Evolutionary conservation across 2,113 vertebrate species (phyloP), one percentile per base, ranked within the genome.

Genomic region (Ovibos moschatus): DNA sequence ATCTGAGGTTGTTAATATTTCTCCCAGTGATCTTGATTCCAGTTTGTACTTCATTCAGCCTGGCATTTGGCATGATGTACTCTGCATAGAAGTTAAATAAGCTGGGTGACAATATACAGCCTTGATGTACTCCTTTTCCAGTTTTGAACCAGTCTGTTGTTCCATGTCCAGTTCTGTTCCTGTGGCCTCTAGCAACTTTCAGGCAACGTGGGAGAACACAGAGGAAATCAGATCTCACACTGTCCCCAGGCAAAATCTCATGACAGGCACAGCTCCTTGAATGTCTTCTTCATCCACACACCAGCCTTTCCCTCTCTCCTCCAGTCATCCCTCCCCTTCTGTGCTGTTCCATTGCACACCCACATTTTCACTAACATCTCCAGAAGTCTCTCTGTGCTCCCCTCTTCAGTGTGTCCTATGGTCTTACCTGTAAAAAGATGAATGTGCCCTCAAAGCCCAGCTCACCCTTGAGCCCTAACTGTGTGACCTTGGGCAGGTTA

Each of bases 181-280:
- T 57, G 10, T 89, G 83, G 79, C 91, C 89, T 90, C 87, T 0
- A 9, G 89, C 87, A 91, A 89, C 60, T 89, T 94, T 84, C 60
- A 87, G 88, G 85, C 87, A 94, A 67, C 0, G 30, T 7, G 23
- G 58, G 51, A 97, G 83, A 58, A 85, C 64, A 92, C 95, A 95
- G n/a, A 97, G 92, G 84, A 97, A 94, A 95, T 81, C 95, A 87
- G 62, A 85, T 36, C 87, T 94, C 55, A 27, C 7, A 2, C 43
- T 62, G 85, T 33, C 87, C 88, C 60, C 51, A 30, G 50, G 86
- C 58, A 86, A 60, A 81, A 85, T 58, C 76, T 21, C 82, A 43
- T 78, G 74, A 36, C 45, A 60, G 67, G 62, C 55, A 58, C 76
- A 96, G n/a, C 27, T 40, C 62, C 89, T 84, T 76, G 58, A 82